Base-by-base conservation (phyloP, 2,888 invertebrate species). In the Chromoteleia sp. region DNA sequence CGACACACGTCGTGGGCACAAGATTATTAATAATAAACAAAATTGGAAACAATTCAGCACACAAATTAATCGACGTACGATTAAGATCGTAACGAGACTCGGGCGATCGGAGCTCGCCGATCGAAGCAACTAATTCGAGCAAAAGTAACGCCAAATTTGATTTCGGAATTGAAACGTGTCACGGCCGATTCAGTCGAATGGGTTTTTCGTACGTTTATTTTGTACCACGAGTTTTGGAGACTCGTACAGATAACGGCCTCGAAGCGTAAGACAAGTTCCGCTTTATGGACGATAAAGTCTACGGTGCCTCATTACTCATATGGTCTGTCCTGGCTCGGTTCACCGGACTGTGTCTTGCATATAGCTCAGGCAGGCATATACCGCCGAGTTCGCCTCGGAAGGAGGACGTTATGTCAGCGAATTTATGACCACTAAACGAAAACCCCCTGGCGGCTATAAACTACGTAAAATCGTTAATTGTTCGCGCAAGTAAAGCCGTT, bases 401-500 rank as follows among this genome's bases (percentile, higher is more conserved):
- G 74, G 68, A 58, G 82, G 82, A 85, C 85, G 83, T 82, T 84
- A 67, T 82, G 82, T 73, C 81, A 81, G 83, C 43, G 81, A 84
- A 89, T 89, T 89, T 89, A 89, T 87, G 83, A 87, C 85, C 85
- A 82, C 85, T 85, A 86, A 89, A 89, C 87, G 86, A 87, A 85
- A 86, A 85, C 79, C 65, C 86, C 85, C 83, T 79, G 84, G 87
- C 86, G 83, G 87, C 87, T 87, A 87, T 86, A 88, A 88, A 88
- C 87, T 88, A 89, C 86, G 84, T 89, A 88, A 89, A 89, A 89
- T 89, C 89, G 89, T 89, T 89, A 89, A 89, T 89, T 89, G 89
- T 88, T 87, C 86, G 86, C 87, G 81, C 84, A 84, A 86, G 85
- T 83, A 73, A 71, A 59, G 77, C 83, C 86, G 87, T 88, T 89